Conservation (phyloP, 1,140 invertebrate genomes). For the Mya arenaria region DNA sequence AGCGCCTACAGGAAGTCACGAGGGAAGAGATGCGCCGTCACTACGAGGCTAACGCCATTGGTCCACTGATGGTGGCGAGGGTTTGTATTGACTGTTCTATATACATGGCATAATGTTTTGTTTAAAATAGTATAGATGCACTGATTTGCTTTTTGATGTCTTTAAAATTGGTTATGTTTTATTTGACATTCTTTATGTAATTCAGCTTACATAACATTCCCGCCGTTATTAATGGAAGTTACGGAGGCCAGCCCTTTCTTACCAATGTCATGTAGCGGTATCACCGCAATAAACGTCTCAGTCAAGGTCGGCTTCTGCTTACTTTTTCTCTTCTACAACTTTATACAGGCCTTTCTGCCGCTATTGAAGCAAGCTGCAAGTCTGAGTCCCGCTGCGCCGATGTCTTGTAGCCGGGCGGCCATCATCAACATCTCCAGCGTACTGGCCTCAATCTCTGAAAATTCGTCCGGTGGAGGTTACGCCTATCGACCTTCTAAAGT, state of each 20-base stretch:
- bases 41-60: slow-evolving; percentile 14
- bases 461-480: background rate
- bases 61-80: slow-evolving; percentile 23
- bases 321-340: background rate
- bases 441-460: background rate
- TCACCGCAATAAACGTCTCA: background rate
- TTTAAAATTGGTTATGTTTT: background rate
- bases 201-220: background rate
- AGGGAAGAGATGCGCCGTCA: background rate
- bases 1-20: background rate
- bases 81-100: background rate
- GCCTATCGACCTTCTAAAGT: slow-evolving; percentile 1
- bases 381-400: background rate
- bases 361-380: slow-evolving; percentile 11
- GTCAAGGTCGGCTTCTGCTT: background rate
- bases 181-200: background rate
- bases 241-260: background rate
- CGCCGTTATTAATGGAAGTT: too few species aligned
- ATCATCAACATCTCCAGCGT: background rate
- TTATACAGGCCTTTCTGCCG: background rate
- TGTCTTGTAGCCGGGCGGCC: background rate
- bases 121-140: background rate
- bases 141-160: background rate
- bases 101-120: background rate
- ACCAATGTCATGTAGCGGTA: background rate